Evolutionary conservation across 2,113 vertebrate species (phyloP).

Genomic region (Anthoscopus minutus): DNA sequence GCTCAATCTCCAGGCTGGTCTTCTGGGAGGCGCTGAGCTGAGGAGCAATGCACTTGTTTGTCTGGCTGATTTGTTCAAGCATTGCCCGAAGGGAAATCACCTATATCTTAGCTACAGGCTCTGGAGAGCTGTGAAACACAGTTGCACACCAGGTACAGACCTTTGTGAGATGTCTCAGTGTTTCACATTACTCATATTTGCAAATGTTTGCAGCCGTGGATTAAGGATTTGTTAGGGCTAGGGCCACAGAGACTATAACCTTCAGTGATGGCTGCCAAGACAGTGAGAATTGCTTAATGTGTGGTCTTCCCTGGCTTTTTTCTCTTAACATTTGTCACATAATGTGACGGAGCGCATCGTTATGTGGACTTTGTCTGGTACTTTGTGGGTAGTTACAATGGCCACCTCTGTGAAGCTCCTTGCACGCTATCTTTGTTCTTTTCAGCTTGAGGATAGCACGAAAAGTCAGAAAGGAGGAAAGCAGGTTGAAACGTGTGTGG

Average conservation of each 20-base stretch:
- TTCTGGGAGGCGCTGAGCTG: background rate
- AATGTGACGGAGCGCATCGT: background rate
- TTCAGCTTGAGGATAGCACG: rapidly evolving
- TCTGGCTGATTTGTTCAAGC: background rate
- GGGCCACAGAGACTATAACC: background rate
- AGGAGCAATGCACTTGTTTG: background rate
- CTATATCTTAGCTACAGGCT: background rate
- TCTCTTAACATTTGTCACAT: background rate
- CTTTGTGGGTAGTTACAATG: background rate
- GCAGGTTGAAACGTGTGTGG: background rate
- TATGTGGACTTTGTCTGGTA: background rate
- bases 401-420: background rate
- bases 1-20: background rate
- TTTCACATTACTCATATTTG: background rate
- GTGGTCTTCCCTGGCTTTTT: background rate
- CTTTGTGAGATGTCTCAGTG: background rate
- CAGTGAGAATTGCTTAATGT: background rate
- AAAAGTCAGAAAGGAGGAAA: background rate
- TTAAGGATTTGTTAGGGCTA: background rate
- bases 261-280: background rate
- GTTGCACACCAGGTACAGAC: background rate
- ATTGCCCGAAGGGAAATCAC: background rate
- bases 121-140: background rate
- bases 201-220: background rate
- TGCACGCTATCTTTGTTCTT: background rate